Evolutionary conservation across 1,140 invertebrate genomes (phyloP).

Genomic region (Papilio polytes): DNA sequence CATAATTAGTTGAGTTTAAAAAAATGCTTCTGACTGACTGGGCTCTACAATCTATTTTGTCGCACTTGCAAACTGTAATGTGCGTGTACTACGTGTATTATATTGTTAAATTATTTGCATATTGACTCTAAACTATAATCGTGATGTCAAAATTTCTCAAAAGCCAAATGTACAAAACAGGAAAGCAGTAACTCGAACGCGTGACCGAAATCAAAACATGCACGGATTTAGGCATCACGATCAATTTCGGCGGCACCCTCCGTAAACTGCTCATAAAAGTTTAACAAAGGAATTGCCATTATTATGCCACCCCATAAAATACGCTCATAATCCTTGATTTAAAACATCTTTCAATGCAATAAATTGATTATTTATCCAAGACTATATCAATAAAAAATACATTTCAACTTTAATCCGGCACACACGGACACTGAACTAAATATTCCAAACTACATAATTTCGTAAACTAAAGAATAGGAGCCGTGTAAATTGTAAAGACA

Average conservation of each 20-base stretch:
- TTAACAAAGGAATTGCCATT: slow-evolving; percentile 45
- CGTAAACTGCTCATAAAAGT: slow-evolving; percentile 52
- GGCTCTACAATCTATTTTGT: too few species aligned
- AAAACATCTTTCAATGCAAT: slow-evolving; percentile 17
- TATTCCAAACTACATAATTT: neutral
- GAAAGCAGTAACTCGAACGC: slow-evolving; percentile 49
- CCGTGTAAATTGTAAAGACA: neutral
- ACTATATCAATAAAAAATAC: neutral
- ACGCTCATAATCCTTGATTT: slow-evolving; percentile 7
- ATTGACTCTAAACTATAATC: slow-evolving; percentile 3
- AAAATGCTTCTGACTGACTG: too few species aligned
- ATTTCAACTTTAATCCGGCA: neutral
- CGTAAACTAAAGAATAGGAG: neutral
- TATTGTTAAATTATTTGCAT: neutral
- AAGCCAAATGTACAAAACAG: slow-evolving; percentile 43
- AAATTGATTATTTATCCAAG: neutral
- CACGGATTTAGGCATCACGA: slow-evolving; percentile 58
- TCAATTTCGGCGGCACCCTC: slow-evolving; percentile 61
- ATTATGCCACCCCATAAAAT: slow-evolving; percentile 50
- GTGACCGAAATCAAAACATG: slow-evolving; percentile 74
- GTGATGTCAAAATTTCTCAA: slow-evolving; percentile 11
- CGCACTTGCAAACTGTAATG: neutral
- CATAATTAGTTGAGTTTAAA: too few species aligned
- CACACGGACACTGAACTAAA: neutral
- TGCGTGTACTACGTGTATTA: neutral